Evolutionary conservation across 1,140 invertebrate species (phyloP).

Genomic region (Anastatus disparis): DNA sequence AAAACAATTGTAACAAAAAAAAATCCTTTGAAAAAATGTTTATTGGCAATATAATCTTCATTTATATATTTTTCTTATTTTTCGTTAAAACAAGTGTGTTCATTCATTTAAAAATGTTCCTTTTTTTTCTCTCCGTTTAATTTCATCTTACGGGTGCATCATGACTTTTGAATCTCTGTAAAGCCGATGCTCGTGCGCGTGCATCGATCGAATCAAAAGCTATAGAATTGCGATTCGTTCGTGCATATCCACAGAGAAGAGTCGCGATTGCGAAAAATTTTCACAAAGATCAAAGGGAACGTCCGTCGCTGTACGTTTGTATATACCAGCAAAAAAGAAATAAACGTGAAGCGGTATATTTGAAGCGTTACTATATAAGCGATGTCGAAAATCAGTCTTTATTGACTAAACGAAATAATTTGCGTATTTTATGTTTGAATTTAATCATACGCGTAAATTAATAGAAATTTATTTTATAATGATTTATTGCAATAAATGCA

Average conservation of each 20-base stretch:
- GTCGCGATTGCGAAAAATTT: conserved; percentile 30
- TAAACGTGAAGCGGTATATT: neutral
- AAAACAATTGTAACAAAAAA: too few relatives aligned
- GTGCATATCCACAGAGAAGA: neutral
- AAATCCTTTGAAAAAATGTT: too few relatives aligned
- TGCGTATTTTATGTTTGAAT: neutral
- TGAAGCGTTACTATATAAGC: neutral
- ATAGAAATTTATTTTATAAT: neutral
- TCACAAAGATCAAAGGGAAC: conserved; percentile 28
- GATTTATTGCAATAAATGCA: neutral
- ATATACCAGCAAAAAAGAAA: neutral
- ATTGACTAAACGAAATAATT: neutral
- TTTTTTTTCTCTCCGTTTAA: neutral
- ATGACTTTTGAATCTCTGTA: conserved; percentile 18
- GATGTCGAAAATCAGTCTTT: conserved; percentile 13
- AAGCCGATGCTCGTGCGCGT: neutral
- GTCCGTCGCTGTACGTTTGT: neutral
- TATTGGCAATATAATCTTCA: too few relatives aligned
- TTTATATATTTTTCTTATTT: neutral
- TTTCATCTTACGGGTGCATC: neutral
- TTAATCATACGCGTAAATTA: neutral
- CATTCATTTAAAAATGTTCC: neutral
- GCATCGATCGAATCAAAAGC: conserved; percentile 4
- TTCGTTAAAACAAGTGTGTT: conserved; percentile 8
- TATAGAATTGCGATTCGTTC: neutral